A percentile compares a stretch with the other conserved stretches of the same genome.
Conservation (phyloP, 2,113 vertebrate genomes). For the Calyptommatus sinebrachiatus region DNA sequence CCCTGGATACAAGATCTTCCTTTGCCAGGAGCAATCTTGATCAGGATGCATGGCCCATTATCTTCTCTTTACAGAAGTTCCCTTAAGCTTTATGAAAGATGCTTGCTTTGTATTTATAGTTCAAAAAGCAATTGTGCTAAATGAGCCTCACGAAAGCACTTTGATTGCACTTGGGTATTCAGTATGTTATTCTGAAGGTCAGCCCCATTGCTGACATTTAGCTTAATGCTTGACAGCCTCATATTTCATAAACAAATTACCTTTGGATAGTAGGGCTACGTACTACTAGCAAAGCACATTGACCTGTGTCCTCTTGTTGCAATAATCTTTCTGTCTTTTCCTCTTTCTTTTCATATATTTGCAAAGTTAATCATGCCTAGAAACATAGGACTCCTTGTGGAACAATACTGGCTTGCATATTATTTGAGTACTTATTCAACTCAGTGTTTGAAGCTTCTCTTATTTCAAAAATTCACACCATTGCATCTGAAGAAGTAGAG, state of each 20-base stretch:
- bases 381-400: not conserved
- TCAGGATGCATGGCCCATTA: conserved; percentile 17
- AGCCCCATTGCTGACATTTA: conserved; percentile 51
- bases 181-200: conserved; percentile 31
- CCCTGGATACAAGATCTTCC: not conserved
- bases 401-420: not conserved
- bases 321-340: conserved; percentile 45
- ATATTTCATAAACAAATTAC: conserved; percentile 62
- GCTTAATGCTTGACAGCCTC: conserved; percentile 49
- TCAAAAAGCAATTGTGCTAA: conserved; percentile 45
- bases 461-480: not conserved
- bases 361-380: not conserved
- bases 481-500: too few relatives aligned
- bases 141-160: conserved; percentile 32
- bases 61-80: conserved; percentile 28
- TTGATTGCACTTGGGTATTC: conserved; percentile 31
- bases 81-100: conserved; percentile 34
- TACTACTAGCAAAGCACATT: conserved; percentile 59
- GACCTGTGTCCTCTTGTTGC: conserved; percentile 44
- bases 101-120: conserved; percentile 44
- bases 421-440: not conserved
- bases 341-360: conserved; percentile 50
- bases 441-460: too few relatives aligned
- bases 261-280: conserved; percentile 27
- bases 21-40: conserved; percentile 18